Evolutionary conservation across 1,140 invertebrate genomes (phyloP).

Genomic region (Papilio polyxenes): DNA sequence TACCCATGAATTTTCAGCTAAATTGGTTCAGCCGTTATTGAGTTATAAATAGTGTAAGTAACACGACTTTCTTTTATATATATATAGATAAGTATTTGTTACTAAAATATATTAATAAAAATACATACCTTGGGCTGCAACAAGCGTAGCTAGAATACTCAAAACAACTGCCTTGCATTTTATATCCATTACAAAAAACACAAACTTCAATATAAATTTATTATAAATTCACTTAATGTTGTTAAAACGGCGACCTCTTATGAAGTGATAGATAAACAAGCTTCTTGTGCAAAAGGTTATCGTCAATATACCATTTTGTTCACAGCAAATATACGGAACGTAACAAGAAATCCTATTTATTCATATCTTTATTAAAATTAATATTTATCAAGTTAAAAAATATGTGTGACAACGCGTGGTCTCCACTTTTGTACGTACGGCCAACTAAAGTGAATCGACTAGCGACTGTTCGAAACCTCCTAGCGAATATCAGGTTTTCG

Average conservation of each 20-base stretch:
- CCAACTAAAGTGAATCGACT: constrained; percentile 2
- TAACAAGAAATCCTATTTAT: neutral
- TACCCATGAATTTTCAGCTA: no score
- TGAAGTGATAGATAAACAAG: constrained; percentile 3
- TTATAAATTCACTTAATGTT: constrained; percentile 11
- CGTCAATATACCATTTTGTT: neutral
- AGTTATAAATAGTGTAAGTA: no score
- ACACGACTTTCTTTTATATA: no score
- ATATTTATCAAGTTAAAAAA: neutral
- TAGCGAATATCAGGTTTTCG: constrained; percentile 1
- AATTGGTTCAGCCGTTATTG: no score
- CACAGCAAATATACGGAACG: neutral
- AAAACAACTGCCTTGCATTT: constrained; percentile 10
- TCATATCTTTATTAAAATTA: neutral
- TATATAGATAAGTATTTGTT: neutral
- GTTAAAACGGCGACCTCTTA: constrained; percentile 3
- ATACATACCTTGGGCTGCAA: constrained; percentile 1
- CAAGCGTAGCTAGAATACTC: neutral
- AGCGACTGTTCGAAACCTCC: neutral
- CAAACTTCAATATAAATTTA: constrained; percentile 5
- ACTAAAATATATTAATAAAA: neutral
- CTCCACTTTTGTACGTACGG: neutral
- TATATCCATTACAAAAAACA: constrained; percentile 21
- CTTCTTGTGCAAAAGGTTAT: constrained; percentile 8
- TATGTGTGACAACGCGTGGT: neutral